Conservation (phyloP, 2,113 vertebrate species). For the Podarcis raffonei region DNA sequence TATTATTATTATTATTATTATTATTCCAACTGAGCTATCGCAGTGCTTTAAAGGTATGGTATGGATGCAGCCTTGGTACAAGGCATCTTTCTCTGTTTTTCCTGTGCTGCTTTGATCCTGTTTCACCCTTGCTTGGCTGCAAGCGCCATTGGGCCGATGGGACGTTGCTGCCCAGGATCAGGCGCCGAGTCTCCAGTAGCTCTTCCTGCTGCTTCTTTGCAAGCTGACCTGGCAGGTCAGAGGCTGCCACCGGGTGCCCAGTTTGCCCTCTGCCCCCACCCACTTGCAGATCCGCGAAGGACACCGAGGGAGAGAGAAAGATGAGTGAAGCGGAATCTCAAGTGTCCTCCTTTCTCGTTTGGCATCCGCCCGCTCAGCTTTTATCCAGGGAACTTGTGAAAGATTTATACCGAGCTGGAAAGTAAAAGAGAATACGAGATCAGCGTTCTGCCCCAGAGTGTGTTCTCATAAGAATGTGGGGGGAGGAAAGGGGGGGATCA, state of each 20-base stretch:
- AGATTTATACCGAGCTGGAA: constrained; percentile 10
- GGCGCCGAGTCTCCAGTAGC: not conserved
- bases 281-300: not conserved
- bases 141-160: too few relatives aligned
- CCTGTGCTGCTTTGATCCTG: too few relatives aligned
- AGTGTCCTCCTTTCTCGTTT: not conserved
- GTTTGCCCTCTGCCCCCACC: not conserved
- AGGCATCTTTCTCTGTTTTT: too few relatives aligned
- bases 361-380: not conserved
- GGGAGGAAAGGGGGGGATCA: not conserved
- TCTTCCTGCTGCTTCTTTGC: not conserved
- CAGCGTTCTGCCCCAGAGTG: not conserved
- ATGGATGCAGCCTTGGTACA: too few relatives aligned
- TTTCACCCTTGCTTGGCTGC: too few relatives aligned
- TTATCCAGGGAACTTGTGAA: constrained; percentile 14
- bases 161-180: too few relatives aligned
- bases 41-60: too few relatives aligned
- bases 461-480: not conserved
- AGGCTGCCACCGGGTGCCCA: accelerated
- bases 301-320: not conserved
- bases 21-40: too few relatives aligned
- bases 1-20: too few relatives aligned
- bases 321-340: not conserved
- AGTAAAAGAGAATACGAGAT: constrained; percentile 30
- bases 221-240: not conserved